These are phyloP conservation scores for Synchiropus splendidus DNA, from an alignment of 2,113 vertebrate genomes.

Conservation along the genomic window DNA sequence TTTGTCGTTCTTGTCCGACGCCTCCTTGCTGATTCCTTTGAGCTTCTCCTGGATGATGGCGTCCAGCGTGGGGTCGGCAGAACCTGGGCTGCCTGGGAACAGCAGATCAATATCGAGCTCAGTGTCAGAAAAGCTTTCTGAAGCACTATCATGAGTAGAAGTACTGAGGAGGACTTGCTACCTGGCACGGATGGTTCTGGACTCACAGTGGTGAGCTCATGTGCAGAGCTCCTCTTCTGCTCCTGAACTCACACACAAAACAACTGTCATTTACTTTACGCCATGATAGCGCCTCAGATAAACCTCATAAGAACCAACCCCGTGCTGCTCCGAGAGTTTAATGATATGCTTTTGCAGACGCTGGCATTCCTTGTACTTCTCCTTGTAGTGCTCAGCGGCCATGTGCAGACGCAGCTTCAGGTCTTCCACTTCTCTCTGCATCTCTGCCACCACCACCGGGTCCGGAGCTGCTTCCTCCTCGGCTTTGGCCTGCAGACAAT, in stretches of 20 bases:
- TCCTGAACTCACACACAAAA: conserved; percentile 38
- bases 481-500: conserved; percentile 37
- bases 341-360: conserved; percentile 90
- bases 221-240: conserved; percentile 51
- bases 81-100: conserved; percentile 68
- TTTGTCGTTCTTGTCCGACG: conserved; percentile 82
- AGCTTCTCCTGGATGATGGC: conserved; percentile 80
- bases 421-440: conserved; percentile 95
- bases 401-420: conserved; percentile 93
- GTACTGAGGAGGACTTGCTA: conserved; percentile 12
- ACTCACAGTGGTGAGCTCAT: conserved; percentile 48
- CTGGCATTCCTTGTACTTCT: conserved; percentile 97
- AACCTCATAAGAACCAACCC: conserved; percentile 64
- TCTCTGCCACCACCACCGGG: conserved; percentile 70
- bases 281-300: too few relatives aligned
- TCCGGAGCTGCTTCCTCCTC: conserved; percentile 67
- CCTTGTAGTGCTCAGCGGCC: conserved; percentile 98
- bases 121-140: too few relatives aligned
- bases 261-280: not conserved
- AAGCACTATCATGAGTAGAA: too few relatives aligned
- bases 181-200: conserved; percentile 68
- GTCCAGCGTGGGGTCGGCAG: conserved; percentile 75
- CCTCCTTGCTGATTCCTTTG: conserved; percentile 84
- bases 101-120: not conserved
- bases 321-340: conserved; percentile 80